Evolutionary conservation across 2,888 invertebrate species (phyloP), one percentile per base, ranked within the genome.

Genomic region (Xylota segnis): DNA sequence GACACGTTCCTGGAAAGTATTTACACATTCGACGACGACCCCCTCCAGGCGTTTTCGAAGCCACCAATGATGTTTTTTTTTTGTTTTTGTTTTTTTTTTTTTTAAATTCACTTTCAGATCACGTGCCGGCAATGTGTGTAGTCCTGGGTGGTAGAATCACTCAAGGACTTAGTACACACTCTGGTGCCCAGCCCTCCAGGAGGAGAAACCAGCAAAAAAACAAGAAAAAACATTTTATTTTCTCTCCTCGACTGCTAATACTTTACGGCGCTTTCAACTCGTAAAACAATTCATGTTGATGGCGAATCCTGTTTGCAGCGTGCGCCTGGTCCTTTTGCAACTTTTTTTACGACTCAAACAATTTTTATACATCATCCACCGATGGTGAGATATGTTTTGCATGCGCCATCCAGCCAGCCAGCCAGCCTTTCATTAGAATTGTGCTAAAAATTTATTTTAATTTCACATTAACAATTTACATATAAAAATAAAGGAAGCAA

Each of bases 211-310:
- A 34, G 10, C 37, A 37, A 10, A 10, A 34, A 7, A 34, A 32
- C 6, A 32, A n/a, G n/a, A 34, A 37, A 37, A 43, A 32, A 32
- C 27, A 56, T 56, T 56, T 56, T 70, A 43, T 32, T 43, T 54
- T 18, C 32, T 50, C 32, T 32, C 6, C 32, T 32, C 6, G 43
- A 10, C 34, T 32, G 45, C 74, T 75, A 58, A 65, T 75, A 66
- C 47, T 75, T 75, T 75, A 75, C 47, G 37, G 65, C 32, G 54
- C 45, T 75, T 66, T 58, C 56, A 58, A 75, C 65, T 75, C 75
- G 65, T 75, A 75, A 75, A 75, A 75, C 75, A 75, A 75, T 58
- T 75, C 75, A 56, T 37, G 75, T 47, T 74, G 74, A 74, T 74
- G 45, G 74, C 34, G 14, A 14, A 65, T 56, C 45, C 65, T 58